phyloP scores from a whole-genome alignment of 2,888 invertebrate genomes.

The Amblyjoppa fuscipennis region DNA sequence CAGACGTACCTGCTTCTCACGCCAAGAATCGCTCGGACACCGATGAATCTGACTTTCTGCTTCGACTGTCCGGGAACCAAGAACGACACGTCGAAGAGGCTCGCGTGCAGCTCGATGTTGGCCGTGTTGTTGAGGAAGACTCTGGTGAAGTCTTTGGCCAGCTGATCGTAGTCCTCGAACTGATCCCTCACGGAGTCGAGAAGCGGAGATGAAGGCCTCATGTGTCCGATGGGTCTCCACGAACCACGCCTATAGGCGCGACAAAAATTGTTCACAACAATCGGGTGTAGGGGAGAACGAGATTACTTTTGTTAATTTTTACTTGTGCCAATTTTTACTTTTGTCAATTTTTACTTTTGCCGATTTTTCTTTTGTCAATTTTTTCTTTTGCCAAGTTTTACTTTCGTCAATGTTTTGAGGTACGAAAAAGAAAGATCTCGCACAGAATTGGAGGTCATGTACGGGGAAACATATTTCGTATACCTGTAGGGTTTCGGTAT shows the following conservation, averaged over 20 bases:
- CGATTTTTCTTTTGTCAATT: no score
- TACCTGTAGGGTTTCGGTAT: conserved; percentile 96
- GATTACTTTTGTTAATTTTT: neutral
- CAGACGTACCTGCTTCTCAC: conserved; percentile 92
- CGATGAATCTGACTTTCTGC: conserved; percentile 95
- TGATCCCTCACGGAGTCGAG: conserved; percentile 97
- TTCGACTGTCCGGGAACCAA: conserved; percentile 95
- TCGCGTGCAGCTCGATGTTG: conserved; percentile 92
- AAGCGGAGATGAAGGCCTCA: conserved; percentile 96
- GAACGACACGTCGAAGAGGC: conserved; percentile 96
- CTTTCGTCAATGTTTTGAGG: no score
- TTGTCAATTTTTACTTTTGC: neutral
- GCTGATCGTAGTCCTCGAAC: conserved; percentile 97
- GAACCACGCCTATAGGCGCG: conserved; percentile 88
- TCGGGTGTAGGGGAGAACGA: neutral
- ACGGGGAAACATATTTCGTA: neutral
- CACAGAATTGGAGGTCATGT: neutral
- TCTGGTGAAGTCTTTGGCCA: conserved; percentile 96
- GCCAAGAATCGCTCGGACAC: conserved; percentile 95
- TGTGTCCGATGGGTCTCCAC: conserved; percentile 97
- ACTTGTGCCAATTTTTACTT: neutral
- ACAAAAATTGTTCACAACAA: conserved; percentile 14
- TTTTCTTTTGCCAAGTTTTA: neutral
- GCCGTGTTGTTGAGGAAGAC: conserved; percentile 95
- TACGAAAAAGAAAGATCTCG: no score